Evolutionary conservation across 2,888 invertebrate species (phyloP).

Genomic region (Apamea monoglypha): DNA sequence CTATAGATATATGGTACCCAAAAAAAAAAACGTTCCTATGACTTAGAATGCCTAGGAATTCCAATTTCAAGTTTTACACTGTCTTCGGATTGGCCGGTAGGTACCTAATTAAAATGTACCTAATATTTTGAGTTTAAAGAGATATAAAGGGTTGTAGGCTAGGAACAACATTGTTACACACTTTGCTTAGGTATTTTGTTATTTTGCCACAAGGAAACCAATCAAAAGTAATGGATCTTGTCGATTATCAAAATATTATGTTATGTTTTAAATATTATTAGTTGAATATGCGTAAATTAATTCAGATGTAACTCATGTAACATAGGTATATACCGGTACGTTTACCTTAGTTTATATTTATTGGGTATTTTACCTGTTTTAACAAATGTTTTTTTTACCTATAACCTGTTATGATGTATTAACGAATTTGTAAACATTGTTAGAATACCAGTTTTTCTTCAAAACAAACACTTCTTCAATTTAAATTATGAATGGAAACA

Average conservation of each 20-base stretch:
- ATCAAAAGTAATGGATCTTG: neutral
- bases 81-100: neutral
- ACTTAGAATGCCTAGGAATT: neutral
- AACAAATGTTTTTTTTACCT: neutral
- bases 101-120: too few relatives aligned
- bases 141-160: neutral
- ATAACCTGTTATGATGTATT: constrained; percentile 38
- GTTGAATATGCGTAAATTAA: constrained; percentile 13
- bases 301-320: neutral
- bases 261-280: neutral
- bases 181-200: neutral
- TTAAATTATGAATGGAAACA: constrained; percentile 12
- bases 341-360: constrained; percentile 5
- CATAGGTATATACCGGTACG: constrained; percentile 27
- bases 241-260: neutral
- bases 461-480: constrained; percentile 18
- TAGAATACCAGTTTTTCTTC: constrained; percentile 32
- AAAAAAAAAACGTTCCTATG: neutral
- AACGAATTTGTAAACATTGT: constrained; percentile 34
- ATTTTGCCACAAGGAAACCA: neutral
- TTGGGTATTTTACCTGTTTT: constrained; percentile 14
- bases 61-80: neutral
- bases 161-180: too few relatives aligned
- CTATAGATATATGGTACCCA: neutral
- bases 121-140: too few relatives aligned